Percentiles rank a stretch among this genome's conserved stretches.
Evolutionary conservation across 2,113 vertebrate genomes (phyloP).

Genomic region (Lophochroa leadbeateri): DNA sequence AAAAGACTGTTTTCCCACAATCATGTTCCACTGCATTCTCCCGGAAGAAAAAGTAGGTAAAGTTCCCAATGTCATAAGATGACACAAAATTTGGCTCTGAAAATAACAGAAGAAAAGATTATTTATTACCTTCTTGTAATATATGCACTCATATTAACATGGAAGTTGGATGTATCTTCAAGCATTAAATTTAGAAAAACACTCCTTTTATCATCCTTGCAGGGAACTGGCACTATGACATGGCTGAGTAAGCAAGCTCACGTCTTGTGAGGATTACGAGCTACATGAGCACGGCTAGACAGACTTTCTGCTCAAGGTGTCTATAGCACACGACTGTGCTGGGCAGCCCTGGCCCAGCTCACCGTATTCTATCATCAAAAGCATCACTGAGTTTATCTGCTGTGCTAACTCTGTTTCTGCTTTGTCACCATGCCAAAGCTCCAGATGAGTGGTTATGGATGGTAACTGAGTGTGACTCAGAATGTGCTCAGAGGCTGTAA

Average conservation of each 20-base stretch:
- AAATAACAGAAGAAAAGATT: constrained; percentile 10
- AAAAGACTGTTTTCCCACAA: constrained; percentile 93
- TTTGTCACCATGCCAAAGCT: background rate
- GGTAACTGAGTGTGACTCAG: background rate
- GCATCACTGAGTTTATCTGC: background rate
- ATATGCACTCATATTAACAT: background rate
- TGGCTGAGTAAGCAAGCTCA: background rate
- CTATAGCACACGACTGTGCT: background rate
- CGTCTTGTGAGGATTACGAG: background rate
- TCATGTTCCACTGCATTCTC: constrained; percentile 96
- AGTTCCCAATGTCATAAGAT: constrained; percentile 94
- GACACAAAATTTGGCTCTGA: constrained; percentile 97
- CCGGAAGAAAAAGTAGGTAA: constrained; percentile 97
- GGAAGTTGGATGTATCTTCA: background rate
- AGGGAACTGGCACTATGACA: background rate
- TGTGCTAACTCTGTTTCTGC: background rate
- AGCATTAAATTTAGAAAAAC: background rate
- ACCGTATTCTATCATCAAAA: background rate
- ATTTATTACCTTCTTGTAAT: constrained; percentile 47
- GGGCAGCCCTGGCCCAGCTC: background rate
- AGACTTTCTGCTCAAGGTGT: background rate
- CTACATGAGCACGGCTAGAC: background rate
- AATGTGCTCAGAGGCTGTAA: background rate
- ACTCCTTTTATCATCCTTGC: background rate
- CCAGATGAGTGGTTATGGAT: background rate